phyloP scores from a whole-genome alignment of 2,113 vertebrate genomes.

The Lagopus muta region DNA sequence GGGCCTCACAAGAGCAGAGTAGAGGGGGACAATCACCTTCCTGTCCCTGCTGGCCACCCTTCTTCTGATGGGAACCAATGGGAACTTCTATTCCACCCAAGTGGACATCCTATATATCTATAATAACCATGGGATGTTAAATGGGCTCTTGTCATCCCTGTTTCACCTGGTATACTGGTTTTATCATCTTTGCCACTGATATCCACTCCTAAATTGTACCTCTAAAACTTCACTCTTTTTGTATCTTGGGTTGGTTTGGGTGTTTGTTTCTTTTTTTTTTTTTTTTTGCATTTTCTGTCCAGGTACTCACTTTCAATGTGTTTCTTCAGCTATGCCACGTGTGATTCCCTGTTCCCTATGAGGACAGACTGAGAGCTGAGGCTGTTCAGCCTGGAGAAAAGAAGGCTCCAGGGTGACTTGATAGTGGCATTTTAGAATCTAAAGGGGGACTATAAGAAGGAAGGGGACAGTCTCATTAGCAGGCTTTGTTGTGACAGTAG shows the following conservation, averaged over 20 bases:
- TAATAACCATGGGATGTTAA: background rate
- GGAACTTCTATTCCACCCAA: background rate
- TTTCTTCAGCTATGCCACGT: background rate
- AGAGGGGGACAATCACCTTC: too few relatives aligned
- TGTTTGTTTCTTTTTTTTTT: too few relatives aligned
- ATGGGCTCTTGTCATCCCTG: background rate
- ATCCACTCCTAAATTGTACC: background rate
- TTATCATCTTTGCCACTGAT: background rate
- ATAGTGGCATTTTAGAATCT: too few relatives aligned
- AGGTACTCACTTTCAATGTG: accelerated
- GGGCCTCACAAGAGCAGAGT: too few relatives aligned
- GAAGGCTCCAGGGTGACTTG: too few relatives aligned
- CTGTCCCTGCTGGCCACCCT: too few relatives aligned
- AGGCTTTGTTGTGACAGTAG: too few relatives aligned
- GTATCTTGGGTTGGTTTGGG: accelerated
- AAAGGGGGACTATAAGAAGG: too few relatives aligned
- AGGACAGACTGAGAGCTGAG: too few relatives aligned
- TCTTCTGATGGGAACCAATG: too few relatives aligned
- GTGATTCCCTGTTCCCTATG: background rate
- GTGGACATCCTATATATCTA: background rate
- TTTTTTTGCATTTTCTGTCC: background rate
- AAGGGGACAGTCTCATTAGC: too few relatives aligned
- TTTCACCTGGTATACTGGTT: background rate
- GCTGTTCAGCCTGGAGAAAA: too few relatives aligned
- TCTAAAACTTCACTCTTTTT: background rate